Conservation (phyloP, 2,888 invertebrate species). For the Tuberolachnus salignus region DNA sequence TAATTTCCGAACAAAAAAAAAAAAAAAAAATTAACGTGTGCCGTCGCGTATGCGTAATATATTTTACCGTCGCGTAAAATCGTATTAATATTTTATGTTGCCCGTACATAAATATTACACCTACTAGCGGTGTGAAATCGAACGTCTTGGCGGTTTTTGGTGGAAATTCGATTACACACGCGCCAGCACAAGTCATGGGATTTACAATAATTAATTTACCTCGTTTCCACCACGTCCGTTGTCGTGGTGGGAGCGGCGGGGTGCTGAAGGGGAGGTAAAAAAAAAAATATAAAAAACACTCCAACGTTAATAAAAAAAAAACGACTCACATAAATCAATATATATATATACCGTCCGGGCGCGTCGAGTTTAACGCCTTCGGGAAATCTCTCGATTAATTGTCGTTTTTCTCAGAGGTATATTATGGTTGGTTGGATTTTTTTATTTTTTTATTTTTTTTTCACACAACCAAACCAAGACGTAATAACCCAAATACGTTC, state of each 20-base stretch:
- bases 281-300: not conserved
- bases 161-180: not conserved
- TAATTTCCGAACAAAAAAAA: too few relatives aligned
- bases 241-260: too few relatives aligned
- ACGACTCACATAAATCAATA: slow-evolving; percentile 12
- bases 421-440: not conserved
- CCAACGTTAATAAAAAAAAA: not conserved
- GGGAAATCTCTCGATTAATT: slow-evolving; percentile 27
- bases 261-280: not conserved
- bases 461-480: not conserved
- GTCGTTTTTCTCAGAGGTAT: slow-evolving; percentile 37
- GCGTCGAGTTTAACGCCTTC: not conserved
- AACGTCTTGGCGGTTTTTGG: not conserved
- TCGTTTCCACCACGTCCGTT: too few relatives aligned
- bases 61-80: too few relatives aligned
- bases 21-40: too few relatives aligned
- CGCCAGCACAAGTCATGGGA: not conserved
- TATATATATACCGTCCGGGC: too few relatives aligned
- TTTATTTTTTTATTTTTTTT: not conserved
- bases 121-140: not conserved
- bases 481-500: too few relatives aligned
- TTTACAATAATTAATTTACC: slow-evolving; percentile 9
- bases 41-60: too few relatives aligned
- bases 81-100: not conserved
- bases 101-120: not conserved